Evolutionary conservation across 2,797 vertebrate genomes (phyloP).

Genomic region (Iguana delicatissima): DNA sequence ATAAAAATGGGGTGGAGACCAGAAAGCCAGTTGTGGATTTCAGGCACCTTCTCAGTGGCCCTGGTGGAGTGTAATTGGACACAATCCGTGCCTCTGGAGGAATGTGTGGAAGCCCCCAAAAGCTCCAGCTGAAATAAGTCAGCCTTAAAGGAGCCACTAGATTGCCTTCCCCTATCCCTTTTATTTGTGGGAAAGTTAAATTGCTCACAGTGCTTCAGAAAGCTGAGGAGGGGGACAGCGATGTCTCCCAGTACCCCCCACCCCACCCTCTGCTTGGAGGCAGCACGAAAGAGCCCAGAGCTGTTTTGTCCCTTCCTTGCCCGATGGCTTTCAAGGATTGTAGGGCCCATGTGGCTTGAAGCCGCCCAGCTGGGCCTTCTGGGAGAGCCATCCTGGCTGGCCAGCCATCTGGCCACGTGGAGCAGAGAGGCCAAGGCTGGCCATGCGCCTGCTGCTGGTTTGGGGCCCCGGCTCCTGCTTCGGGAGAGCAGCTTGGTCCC

Average conservation of each 20-base stretch:
- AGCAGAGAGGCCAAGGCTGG: slow-evolving; percentile 64
- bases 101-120: no score
- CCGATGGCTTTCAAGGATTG: not conserved
- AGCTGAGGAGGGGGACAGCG: not conserved
- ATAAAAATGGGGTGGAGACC: no score
- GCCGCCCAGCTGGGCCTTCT: not conserved
- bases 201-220: slow-evolving; percentile 15
- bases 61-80: no score
- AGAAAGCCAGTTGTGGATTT: no score
- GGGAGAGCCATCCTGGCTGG: not conserved
- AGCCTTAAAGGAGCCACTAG: not conserved
- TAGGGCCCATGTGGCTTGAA: not conserved
- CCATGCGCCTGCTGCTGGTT: slow-evolving; percentile 26
- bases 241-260: not conserved
- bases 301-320: not conserved
- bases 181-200: not conserved
- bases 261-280: no score
- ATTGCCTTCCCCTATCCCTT: not conserved
- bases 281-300: not conserved
- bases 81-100: no score
- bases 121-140: no score
- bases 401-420: not conserved
- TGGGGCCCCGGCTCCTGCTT: slow-evolving; percentile 35
- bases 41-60: no score
- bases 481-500: no score